Evolutionary conservation across 2,888 invertebrate species (phyloP).

Genomic region (Caenorhabditis afra): DNA sequence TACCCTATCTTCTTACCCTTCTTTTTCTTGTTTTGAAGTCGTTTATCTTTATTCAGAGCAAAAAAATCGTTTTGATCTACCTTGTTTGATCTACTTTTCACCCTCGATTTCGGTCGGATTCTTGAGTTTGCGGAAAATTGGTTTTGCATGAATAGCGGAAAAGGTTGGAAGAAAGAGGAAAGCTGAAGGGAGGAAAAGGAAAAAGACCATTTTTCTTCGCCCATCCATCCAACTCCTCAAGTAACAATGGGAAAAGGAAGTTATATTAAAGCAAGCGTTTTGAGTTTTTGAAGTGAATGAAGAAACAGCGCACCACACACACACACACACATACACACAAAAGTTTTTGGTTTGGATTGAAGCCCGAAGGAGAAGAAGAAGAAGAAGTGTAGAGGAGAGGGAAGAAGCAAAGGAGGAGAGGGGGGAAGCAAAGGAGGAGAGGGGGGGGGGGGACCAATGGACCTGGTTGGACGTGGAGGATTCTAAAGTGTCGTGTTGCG

Average conservation of each 20-base stretch:
- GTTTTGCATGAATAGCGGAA: too few relatives aligned
- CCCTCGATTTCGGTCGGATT: too few relatives aligned
- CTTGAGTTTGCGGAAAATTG: too few relatives aligned
- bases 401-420: too few relatives aligned
- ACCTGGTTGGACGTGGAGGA: conserved; percentile 56
- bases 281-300: conserved; percentile 53
- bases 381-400: conserved; percentile 6
- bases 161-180: background rate
- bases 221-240: too few relatives aligned
- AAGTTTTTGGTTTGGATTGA: conserved; percentile 53
- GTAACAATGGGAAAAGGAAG: conserved; percentile 47
- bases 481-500: conserved; percentile 60
- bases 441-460: conserved; percentile 42
- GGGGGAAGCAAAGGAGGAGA: conserved; percentile 40
- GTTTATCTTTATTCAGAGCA: too few relatives aligned
- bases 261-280: conserved; percentile 39
- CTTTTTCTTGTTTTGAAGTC: conserved; percentile 3
- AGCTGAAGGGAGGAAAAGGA: conserved; percentile 24
- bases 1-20: background rate
- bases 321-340: conserved; percentile 27
- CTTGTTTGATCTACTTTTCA: too few relatives aligned
- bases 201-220: background rate
- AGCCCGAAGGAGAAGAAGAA: too few relatives aligned
- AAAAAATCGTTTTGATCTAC: conserved; percentile 1
- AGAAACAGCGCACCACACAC: conserved; percentile 25